Percentiles rank a stretch among this genome's conserved stretches.
Conservation (phyloP, 2,797 vertebrate species). For the Psittacula echo region DNA sequence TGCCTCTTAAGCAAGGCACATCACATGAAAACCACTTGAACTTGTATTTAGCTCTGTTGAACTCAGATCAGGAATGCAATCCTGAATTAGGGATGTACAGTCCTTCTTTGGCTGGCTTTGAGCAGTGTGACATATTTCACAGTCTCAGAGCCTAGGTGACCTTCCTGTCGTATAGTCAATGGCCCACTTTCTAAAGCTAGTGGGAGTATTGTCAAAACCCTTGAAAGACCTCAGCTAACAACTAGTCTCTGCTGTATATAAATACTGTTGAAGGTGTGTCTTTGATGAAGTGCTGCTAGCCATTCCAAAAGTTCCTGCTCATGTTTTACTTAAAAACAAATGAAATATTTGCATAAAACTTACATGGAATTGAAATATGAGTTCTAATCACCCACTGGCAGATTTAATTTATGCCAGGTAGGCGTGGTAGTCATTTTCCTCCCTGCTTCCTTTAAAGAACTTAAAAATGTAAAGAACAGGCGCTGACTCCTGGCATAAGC, state of each 20-base stretch:
- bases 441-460: background rate
- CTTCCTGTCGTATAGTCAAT: background rate
- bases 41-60: background rate
- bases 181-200: background rate
- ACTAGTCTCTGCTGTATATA: fast-evolving
- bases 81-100: background rate
- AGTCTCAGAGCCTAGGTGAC: background rate
- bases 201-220: background rate
- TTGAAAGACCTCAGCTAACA: background rate
- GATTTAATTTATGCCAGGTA: background rate
- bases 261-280: background rate
- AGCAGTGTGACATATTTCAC: background rate
- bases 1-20: background rate
- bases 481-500: background rate
- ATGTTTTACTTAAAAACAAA: background rate
- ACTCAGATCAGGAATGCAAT: background rate
- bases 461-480: background rate
- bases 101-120: background rate
- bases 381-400: background rate
- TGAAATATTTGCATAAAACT: background rate
- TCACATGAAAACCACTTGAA: background rate
- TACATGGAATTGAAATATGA: background rate
- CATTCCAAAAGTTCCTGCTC: background rate
- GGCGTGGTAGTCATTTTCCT: background rate
- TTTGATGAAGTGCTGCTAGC: background rate